Base-by-base conservation (phyloP, 2,888 invertebrate species). In the Aethes cnicana region DNA sequence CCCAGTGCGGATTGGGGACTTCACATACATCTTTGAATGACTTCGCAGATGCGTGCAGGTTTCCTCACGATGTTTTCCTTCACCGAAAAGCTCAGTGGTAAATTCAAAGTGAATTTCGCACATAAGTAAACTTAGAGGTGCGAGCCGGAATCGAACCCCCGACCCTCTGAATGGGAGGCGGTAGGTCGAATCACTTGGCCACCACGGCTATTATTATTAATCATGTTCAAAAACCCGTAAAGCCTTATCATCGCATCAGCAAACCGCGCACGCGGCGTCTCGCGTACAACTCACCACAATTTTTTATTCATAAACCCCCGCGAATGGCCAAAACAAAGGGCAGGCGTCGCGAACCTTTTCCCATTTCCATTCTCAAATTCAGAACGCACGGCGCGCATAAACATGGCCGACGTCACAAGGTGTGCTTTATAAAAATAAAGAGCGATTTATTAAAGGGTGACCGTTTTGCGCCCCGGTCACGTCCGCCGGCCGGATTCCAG, bases 391-490 rank as follows among this genome's bases (percentile, higher is more conserved):
- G 67, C 52, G 56, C 72, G 64, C 84, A 84, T 87, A 87, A 86
- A 88, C 81, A 78, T 73, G 67, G 69, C 63, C 69, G 72, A 62
- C 74, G 77, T 73, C 74, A 66, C 78, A 83, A 87, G 87, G 88
- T 88, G 86, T 76, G 74, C 73, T 75, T 77, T 72, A 75, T 75
- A 80, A 81, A 82, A 84, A 85, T 84, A 81, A 82, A 80, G 77
- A 74, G 77, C 74, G 77, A 88, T 88, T 85, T 88, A 88, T 87
- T 85, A 86, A 84, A 84, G 81, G 80, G 77, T 69, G 68, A 52
- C 53, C 57, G 47, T 47, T 69, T 58, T 35, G 47, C 42, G 79
- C 64, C 59, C 87, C 33, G 59, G 64, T 74, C 88, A 89, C 88
- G 88, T 84, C 39, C 59, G 59, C 71, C 72, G 78, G 78, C 78